Conservation (phyloP, 2,888 invertebrate species). For the Drosophila peninsularis region DNA sequence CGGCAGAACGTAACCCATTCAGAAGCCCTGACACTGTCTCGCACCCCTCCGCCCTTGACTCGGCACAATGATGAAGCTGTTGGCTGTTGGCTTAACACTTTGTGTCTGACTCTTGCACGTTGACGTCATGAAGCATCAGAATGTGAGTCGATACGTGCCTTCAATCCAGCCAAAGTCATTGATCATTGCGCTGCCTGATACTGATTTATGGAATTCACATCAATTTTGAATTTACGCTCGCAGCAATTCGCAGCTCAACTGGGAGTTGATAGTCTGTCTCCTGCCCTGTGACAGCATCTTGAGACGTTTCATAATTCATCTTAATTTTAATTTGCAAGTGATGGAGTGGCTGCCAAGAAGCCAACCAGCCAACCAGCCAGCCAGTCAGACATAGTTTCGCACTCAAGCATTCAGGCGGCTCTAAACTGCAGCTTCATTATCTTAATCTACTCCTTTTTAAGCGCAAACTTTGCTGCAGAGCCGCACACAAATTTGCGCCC, state of each 20-base stretch:
- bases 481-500: slow-evolving; percentile 75
- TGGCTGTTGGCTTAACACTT: slow-evolving; percentile 64
- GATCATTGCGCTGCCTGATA: slow-evolving; percentile 67
- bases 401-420: slow-evolving; percentile 47
- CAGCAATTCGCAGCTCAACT: slow-evolving; percentile 38
- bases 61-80: slow-evolving; percentile 68
- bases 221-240: slow-evolving; percentile 70
- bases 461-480: slow-evolving; percentile 45
- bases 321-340: slow-evolving; percentile 79
- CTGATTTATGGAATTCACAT: slow-evolving; percentile 79
- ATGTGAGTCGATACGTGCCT: slow-evolving; percentile 68
- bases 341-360: slow-evolving; percentile 70
- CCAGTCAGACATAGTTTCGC: slow-evolving; percentile 26
- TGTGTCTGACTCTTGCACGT: slow-evolving; percentile 55
- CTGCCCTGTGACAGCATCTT: slow-evolving; percentile 59
- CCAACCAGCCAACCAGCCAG: slow-evolving; percentile 16
- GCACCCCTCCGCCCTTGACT: background rate
- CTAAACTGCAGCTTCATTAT: slow-evolving; percentile 77
- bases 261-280: slow-evolving; percentile 58
- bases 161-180: slow-evolving; percentile 73
- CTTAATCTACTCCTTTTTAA: slow-evolving; percentile 75
- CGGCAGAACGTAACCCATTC: slow-evolving; percentile 35
- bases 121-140: slow-evolving; percentile 60
- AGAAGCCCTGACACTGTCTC: background rate
- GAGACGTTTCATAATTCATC: slow-evolving; percentile 76